Evolutionary conservation across 2,797 vertebrate species (phyloP).

Genomic region (Rhadinocentrus ornatus): DNA sequence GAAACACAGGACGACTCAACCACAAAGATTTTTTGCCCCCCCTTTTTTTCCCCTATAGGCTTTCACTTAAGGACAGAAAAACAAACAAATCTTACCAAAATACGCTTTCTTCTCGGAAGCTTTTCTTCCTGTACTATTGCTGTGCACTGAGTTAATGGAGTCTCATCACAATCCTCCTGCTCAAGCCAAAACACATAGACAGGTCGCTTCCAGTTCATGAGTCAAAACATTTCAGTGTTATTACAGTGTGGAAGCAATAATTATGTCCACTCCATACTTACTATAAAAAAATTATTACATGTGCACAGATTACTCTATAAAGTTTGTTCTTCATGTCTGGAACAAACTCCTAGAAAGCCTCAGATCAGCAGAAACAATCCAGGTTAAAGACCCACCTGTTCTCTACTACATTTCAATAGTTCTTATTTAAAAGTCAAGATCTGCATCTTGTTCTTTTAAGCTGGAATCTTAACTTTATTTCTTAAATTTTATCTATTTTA

Average conservation of each 20-base stretch:
- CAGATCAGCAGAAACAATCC: too few species aligned
- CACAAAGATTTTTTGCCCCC: constrained; percentile 24
- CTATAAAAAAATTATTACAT: not conserved
- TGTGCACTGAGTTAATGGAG: not conserved
- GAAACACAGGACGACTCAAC: constrained; percentile 46
- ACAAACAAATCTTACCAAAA: constrained; percentile 35
- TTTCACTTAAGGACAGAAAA: constrained; percentile 22
- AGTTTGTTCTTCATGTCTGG: not conserved
- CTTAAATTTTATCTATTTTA: too few species aligned
- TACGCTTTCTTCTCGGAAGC: constrained; percentile 7
- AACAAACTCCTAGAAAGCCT: too few species aligned
- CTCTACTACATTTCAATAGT: too few species aligned
- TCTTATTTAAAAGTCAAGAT: too few species aligned
- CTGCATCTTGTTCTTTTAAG: too few species aligned
- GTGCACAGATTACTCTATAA: not conserved
- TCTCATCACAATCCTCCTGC: constrained; percentile 23
- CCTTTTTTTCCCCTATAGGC: constrained; percentile 11
- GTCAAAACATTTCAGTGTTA: constrained; percentile 24
- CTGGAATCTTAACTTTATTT: too few species aligned
- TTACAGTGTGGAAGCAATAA: not conserved
- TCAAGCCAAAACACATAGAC: constrained; percentile 34
- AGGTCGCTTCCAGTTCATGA: constrained; percentile 8
- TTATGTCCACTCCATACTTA: not conserved
- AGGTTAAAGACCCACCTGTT: too few species aligned
- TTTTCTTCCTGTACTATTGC: constrained; percentile 1